A percentile compares a stretch with the other conserved stretches of the same genome.
These are phyloP conservation scores for Chloropsis hardwickii DNA, from an alignment of 2,113 vertebrate genomes.

Conservation along the genomic window DNA sequence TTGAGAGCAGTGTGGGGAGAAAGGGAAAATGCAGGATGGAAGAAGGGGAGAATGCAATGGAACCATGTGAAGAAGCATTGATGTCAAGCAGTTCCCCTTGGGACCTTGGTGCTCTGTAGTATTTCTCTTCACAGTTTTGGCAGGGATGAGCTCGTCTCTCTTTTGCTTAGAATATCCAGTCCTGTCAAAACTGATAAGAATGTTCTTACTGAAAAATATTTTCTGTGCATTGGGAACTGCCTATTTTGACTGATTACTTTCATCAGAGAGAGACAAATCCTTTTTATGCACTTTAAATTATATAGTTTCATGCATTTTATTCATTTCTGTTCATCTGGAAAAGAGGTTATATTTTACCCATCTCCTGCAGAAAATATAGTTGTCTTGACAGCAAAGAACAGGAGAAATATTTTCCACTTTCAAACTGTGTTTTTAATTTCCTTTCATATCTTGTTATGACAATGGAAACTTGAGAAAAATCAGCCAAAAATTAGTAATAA, in stretches of 20 bases:
- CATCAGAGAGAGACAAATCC: constrained; percentile 27
- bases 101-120: background rate
- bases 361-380: background rate
- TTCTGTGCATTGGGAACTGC: background rate
- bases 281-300: constrained; percentile 15
- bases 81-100: background rate
- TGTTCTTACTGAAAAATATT: background rate
- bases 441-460: constrained; percentile 5
- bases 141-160: background rate
- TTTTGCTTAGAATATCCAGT: background rate
- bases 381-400: constrained; percentile 36
- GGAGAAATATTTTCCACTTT: constrained; percentile 5
- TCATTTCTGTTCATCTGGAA: background rate
- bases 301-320: background rate
- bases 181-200: constrained; percentile 6
- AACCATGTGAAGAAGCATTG: background rate
- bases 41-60: background rate
- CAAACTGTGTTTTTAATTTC: background rate
- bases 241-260: constrained; percentile 42
- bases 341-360: constrained; percentile 5
- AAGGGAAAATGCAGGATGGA: background rate
- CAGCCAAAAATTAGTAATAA: background rate
- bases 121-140: background rate
- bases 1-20: background rate
- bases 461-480: background rate